A percentile compares a stretch with the other conserved stretches of the same genome.
Evolutionary conservation across 1,140 invertebrate species (phyloP).

Genomic region (Leptoteleia sp.): DNA sequence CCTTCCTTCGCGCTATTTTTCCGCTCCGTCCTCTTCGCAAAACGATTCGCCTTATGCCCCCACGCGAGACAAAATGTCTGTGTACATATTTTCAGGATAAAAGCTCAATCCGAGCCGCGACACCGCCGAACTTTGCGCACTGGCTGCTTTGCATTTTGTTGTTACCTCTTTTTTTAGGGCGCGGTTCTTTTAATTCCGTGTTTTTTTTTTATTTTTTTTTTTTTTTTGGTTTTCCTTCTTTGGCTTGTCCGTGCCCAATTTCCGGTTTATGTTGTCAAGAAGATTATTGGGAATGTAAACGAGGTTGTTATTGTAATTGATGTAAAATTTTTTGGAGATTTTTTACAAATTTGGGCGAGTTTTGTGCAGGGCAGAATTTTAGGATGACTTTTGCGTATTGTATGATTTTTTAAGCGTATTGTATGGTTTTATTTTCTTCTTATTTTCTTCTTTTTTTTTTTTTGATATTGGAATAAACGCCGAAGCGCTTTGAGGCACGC

Average conservation of each 20-base stretch:
- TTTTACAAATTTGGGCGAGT: too few species aligned
- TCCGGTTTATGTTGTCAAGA: too few species aligned
- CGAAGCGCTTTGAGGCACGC: not conserved
- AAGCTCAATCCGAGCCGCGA: slow-evolving; percentile 14
- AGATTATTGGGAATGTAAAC: too few species aligned
- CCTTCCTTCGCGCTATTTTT: not conserved
- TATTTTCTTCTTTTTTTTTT: slow-evolving; percentile 3
- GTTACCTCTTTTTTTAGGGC: slow-evolving; percentile 1
- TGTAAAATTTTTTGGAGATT: too few species aligned
- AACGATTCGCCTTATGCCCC: slow-evolving; percentile 7
- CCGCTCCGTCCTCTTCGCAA: not conserved
- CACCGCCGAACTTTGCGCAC: not conserved
- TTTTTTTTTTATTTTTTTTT: too few species aligned
- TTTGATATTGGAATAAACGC: not conserved
- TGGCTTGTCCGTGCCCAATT: too few species aligned
- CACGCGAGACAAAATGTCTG: slow-evolving; percentile 4
- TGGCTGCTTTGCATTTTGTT: not conserved
- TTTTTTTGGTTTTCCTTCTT: not conserved
- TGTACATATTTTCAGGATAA: slow-evolving; percentile 19
- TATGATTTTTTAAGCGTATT: too few species aligned
- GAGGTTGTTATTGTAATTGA: too few species aligned
- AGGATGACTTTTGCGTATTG: too few species aligned
- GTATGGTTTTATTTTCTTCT: too few species aligned
- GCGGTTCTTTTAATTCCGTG: not conserved
- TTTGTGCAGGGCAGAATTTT: too few species aligned